Conservation (phyloP, 1,140 invertebrate genomes). For the Cydia splendana region DNA sequence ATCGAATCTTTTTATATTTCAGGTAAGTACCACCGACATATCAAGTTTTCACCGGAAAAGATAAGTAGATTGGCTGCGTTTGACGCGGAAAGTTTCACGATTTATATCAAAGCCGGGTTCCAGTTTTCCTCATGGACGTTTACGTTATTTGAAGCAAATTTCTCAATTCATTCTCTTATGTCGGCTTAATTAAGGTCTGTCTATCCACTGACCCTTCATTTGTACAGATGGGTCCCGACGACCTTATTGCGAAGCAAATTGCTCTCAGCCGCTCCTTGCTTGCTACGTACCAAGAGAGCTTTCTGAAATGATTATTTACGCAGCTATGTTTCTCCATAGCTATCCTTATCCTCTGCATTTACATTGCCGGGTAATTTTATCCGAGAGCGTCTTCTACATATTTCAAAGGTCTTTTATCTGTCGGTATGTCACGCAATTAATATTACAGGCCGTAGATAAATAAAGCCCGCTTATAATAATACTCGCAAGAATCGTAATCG, state of each 20-base stretch:
- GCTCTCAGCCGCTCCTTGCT: slow-evolving; percentile 51
- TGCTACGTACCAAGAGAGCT: slow-evolving; percentile 49
- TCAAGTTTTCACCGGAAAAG: slow-evolving; percentile 34
- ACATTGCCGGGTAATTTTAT: slow-evolving; percentile 5
- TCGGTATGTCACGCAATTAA: slow-evolving; percentile 16
- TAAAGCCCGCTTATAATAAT: slow-evolving; percentile 7
- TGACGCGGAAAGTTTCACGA: slow-evolving; percentile 19
- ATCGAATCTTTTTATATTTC: slow-evolving; percentile 49
- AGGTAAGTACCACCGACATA: slow-evolving; percentile 52
- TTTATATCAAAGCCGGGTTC: background rate
- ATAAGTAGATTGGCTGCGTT: slow-evolving; percentile 33
- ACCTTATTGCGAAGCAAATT: slow-evolving; percentile 70
- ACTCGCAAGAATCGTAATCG: slow-evolving; percentile 11
- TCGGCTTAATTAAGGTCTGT: slow-evolving; percentile 67
- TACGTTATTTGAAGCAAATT: slow-evolving; percentile 24
- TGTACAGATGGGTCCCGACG: slow-evolving; percentile 64
- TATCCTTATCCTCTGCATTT: slow-evolving; percentile 10
- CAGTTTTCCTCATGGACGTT: slow-evolving; percentile 22
- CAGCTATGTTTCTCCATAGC: slow-evolving; percentile 5
- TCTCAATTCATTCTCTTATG: slow-evolving; percentile 32
- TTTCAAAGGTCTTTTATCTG: slow-evolving; percentile 14
- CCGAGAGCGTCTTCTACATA: slow-evolving; percentile 6
- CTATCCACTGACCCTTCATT: slow-evolving; percentile 70
- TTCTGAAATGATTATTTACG: slow-evolving; percentile 52
- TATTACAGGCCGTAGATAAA: slow-evolving; percentile 14